Evolutionary conservation across 2,113 vertebrate species (phyloP), one percentile per base, ranked within the genome.

Genomic region (Rhabdornis inornatus): DNA sequence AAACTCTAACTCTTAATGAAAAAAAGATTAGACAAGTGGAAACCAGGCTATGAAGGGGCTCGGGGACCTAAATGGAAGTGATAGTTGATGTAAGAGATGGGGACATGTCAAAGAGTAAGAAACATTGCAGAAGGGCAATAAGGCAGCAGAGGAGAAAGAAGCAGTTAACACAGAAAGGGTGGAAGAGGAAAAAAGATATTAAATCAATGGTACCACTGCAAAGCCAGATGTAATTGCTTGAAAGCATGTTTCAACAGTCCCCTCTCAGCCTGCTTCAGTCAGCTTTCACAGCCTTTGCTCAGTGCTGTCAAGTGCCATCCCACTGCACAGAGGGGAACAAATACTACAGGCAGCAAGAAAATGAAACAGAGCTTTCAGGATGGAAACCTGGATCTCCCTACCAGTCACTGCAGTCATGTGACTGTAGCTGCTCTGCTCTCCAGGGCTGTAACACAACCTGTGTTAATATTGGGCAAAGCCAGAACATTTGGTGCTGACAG

Each of bases 21-120:
- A 96, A 92, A 90, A 83, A 39, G 59, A 89, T 90, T 35, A 88
- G 90, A 93, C 86, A 95, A 83, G 42, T 75, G 55, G 64, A 95
- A 95, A 89, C n/a, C 64, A 83, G 86, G 69, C 64, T 94, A 93
- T 7, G 0, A 83, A 52, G 80, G 55, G 45, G 71, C 92, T 83
- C 20, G 35, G 92, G 80, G 83, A 80, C 47, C 66, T 65, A 69
- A 61, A 93, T 68, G 24, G 78, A 90, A 95, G 52, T 25, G 60
- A 75, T 59, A 90, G 86, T 50, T 95, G 92, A 94, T 81, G 15
- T 77, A 89, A 94, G 72, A 81, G 83, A 90, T 55, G 40, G 6
- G 47, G 79, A 92, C 79, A 70, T 16, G 31, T 92, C 80, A 78
- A 63, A 88, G 76, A 86, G 50, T 42, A 94, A 82, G 44, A 93